Evolutionary conservation across 2,113 vertebrate genomes (phyloP).

Genomic region (Actenoides lindsayi): DNA sequence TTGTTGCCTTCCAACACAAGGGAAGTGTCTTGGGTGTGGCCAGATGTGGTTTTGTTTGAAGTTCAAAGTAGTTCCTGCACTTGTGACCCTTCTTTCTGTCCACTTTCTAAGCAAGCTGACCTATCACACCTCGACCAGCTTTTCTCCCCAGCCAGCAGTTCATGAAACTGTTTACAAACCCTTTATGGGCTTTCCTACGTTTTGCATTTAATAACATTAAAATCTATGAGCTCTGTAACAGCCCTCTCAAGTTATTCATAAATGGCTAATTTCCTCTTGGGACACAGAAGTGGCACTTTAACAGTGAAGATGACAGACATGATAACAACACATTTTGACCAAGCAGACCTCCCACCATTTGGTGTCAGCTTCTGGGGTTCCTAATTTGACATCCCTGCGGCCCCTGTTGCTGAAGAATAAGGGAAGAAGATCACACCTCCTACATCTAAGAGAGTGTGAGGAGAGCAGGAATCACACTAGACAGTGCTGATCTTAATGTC

Average conservation of each 20-base stretch:
- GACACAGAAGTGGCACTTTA: not conserved
- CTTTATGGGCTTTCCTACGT: not conserved
- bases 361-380: slow-evolving; percentile 1
- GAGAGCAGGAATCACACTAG: not conserved
- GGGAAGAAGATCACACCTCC: not conserved
- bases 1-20: not conserved
- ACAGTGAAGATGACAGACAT: not conserved
- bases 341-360: not conserved
- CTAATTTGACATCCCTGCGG: not conserved
- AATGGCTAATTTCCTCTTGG: not conserved
- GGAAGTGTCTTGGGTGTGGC: not conserved
- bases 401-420: not conserved
- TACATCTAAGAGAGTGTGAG: not conserved
- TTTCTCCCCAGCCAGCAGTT: not conserved
- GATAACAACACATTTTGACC: not conserved
- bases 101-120: not conserved
- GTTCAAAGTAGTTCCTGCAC: not conserved
- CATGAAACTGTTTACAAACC: not conserved
- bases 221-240: not conserved
- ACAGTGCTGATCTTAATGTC: not conserved
- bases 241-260: not conserved
- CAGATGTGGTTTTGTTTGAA: not conserved
- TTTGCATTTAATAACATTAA: not conserved
- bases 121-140: not conserved
- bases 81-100: not conserved